A percentile compares a stretch with the other conserved stretches of the same genome.
phyloP scores from a whole-genome alignment of 2,888 invertebrate species.

The Ophioninae sp. region DNA sequence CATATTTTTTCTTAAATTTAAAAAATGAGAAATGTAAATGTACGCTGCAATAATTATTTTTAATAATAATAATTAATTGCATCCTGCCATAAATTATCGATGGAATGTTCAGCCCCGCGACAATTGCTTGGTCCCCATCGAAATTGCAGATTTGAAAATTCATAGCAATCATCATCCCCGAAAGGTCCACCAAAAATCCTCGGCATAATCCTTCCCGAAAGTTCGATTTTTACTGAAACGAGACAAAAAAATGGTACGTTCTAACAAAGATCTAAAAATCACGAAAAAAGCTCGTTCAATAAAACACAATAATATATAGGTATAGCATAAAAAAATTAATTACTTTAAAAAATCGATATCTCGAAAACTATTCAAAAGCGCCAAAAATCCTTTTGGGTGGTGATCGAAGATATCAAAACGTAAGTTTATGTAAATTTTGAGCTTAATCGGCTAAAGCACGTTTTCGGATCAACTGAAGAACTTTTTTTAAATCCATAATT shows the following conservation, averaged over 20 bases:
- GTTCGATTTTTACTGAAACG: slow-evolving; percentile 60
- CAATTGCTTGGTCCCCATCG: slow-evolving; percentile 72
- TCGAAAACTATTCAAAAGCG: too few relatives aligned
- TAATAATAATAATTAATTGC: background rate
- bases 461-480: too few relatives aligned
- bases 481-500: too few relatives aligned
- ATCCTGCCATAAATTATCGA: slow-evolving; percentile 69
- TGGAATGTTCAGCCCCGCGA: slow-evolving; percentile 71
- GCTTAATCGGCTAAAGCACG: too few relatives aligned
- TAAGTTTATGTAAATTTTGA: too few relatives aligned
- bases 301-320: background rate
- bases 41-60: background rate
- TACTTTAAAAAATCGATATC: too few relatives aligned
- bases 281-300: background rate
- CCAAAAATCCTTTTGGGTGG: too few relatives aligned
- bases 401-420: too few relatives aligned
- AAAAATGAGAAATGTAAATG: background rate
- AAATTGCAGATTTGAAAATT: slow-evolving; percentile 69
- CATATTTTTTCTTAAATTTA: background rate
- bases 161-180: slow-evolving; percentile 63
- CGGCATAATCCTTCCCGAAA: slow-evolving; percentile 39
- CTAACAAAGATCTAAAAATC: background rate
- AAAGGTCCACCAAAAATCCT: slow-evolving; percentile 69
- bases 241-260: background rate
- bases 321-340: too few relatives aligned